Conservation (phyloP, 2,797 vertebrate species). For the Tolypeutes matacus region DNA sequence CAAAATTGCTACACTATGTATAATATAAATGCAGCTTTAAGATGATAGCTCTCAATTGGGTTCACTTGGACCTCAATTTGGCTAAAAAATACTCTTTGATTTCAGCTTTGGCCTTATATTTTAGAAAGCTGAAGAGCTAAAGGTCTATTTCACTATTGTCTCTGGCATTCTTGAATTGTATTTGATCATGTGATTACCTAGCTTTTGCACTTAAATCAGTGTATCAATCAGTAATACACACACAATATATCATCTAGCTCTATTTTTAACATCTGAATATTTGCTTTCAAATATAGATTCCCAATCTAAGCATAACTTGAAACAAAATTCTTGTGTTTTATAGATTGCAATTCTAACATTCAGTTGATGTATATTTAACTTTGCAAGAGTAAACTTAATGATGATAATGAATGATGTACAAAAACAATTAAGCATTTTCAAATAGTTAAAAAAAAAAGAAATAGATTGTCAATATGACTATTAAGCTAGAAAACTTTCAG, state of each 20-base stretch:
- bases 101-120: neutral
- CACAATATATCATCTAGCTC: neutral
- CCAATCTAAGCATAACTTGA: neutral
- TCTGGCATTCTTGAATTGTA: neutral
- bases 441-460: slow-evolving; percentile 11
- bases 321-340: neutral
- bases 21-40: neutral
- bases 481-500: neutral
- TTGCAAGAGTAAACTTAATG: neutral
- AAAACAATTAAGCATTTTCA: neutral
- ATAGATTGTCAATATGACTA: neutral
- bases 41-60: neutral
- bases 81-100: neutral
- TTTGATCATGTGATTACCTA: neutral
- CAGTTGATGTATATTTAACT: neutral
- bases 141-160: neutral
- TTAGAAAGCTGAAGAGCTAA: neutral
- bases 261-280: slow-evolving; percentile 2
- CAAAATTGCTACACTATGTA: neutral
- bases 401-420: neutral
- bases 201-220: neutral
- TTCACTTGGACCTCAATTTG: slow-evolving; percentile 2
- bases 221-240: neutral
- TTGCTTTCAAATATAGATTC: slow-evolving; percentile 3
- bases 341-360: neutral